Evolutionary conservation across 1,140 invertebrate genomes (phyloP).

Genomic region (Euschistus heros): DNA sequence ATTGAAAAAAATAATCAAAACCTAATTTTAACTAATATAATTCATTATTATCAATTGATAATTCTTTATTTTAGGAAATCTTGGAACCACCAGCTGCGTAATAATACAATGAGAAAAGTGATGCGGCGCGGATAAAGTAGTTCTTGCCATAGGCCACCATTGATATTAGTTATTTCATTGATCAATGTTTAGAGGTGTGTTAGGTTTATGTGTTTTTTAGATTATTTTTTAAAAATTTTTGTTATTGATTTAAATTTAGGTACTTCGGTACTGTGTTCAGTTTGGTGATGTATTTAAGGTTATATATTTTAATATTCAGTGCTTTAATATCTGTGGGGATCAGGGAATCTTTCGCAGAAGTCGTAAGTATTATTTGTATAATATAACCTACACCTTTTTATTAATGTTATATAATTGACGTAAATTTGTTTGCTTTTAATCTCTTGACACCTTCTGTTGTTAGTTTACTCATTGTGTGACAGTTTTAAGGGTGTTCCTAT

Average conservation of each 20-base stretch:
- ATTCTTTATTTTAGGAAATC: background rate
- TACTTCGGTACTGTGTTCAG: conserved; percentile 23
- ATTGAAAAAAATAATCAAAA: background rate
- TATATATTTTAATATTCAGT: conserved; percentile 28
- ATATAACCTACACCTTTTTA: conserved; percentile 8
- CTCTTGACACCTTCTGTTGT: no score
- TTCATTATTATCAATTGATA: background rate
- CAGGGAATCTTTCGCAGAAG: conserved; percentile 25
- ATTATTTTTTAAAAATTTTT: conserved; percentile 27
- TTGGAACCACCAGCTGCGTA: conserved; percentile 14
- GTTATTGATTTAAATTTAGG: conserved; percentile 24
- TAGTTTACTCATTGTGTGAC: no score
- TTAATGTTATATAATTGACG: background rate
- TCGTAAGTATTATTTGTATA: conserved; percentile 23
- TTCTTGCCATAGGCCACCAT: conserved; percentile 23
- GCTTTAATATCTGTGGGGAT: conserved; percentile 24
- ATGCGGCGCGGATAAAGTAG: conserved; percentile 21
- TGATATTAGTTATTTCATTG: conserved; percentile 26
- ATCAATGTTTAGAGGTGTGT: conserved; percentile 28
- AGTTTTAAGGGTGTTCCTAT: no score
- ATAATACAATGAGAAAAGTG: conserved; percentile 10
- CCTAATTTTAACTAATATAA: background rate
- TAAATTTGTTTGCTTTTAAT: no score
- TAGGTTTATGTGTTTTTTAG: conserved; percentile 27
- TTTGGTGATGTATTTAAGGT: conserved; percentile 28